Percentiles rank a stretch among this genome's conserved stretches.
Evolutionary conservation across 2,113 vertebrate genomes (phyloP).

Genomic region (Macrotis lagotis): DNA sequence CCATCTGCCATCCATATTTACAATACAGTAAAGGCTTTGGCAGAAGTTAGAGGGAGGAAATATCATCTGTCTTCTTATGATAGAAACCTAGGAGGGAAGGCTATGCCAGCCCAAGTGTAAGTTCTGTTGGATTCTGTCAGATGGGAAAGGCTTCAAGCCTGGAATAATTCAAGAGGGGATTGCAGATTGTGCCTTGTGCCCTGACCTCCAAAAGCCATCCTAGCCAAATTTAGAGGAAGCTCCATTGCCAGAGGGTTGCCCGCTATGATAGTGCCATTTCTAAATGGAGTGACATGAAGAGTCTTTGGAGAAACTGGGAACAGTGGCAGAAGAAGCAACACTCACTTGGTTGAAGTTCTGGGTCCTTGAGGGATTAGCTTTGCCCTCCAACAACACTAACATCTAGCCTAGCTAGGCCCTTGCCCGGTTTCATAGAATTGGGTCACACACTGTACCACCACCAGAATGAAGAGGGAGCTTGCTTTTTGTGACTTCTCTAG

Average conservation of each 20-base stretch:
- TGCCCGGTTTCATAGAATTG: not conserved
- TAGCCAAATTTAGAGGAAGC: not conserved
- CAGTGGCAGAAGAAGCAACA: not conserved
- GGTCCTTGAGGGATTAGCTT: not conserved
- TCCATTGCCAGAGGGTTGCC: not conserved
- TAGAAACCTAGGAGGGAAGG: not conserved
- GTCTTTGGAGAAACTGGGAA: not conserved
- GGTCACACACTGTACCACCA: not conserved
- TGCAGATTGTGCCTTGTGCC: not conserved
- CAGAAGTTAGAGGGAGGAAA: not conserved
- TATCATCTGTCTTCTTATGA: not conserved
- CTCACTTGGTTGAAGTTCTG: not conserved
- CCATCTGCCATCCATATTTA: not conserved
- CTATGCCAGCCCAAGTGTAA: constrained; percentile 12
- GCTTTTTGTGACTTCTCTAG: not conserved
- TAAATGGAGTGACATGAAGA: not conserved
- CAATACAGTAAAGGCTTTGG: not conserved
- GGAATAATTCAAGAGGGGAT: not conserved
- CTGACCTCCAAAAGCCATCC: not conserved
- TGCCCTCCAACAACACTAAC: not conserved
- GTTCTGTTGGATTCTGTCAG: not conserved
- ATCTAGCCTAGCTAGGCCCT: not conserved
- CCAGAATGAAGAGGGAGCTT: not conserved
- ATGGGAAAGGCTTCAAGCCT: not conserved
- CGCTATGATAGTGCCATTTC: not conserved